Percentiles rank a stretch among this genome's conserved stretches.
Conservation (phyloP, 2,113 vertebrate genomes). For the Dascyllus trimaculatus region DNA sequence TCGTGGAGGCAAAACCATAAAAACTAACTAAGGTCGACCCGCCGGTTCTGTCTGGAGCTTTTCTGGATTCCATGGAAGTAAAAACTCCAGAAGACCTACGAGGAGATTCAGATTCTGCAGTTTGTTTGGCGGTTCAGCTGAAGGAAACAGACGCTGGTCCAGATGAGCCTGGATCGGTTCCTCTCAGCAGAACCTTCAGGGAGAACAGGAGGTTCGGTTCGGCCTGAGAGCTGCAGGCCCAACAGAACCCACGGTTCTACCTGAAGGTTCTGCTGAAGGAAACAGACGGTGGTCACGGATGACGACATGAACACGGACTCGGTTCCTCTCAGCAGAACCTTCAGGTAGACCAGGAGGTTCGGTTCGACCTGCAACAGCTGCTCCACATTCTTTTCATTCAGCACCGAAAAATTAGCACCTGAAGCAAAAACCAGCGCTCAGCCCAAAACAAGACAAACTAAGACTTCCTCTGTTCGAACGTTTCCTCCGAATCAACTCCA, state of each 20-base stretch:
- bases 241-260: too few species aligned
- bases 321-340: slow-evolving; percentile 43
- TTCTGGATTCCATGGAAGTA: background rate
- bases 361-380: slow-evolving; percentile 38
- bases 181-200: slow-evolving; percentile 48
- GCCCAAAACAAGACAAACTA: background rate
- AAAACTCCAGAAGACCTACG: background rate
- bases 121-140: too few species aligned
- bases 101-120: too few species aligned
- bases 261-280: background rate
- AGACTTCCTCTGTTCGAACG: too few species aligned
- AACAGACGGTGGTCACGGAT: slow-evolving; percentile 29
- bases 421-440: slow-evolving; percentile 20
- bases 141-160: slow-evolving; percentile 11
- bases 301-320: slow-evolving; percentile 29
- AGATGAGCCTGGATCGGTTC: slow-evolving; percentile 34
- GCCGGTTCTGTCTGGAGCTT: background rate
- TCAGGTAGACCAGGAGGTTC: slow-evolving; percentile 40
- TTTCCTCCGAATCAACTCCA: too few species aligned
- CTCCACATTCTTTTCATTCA: slow-evolving; percentile 37
- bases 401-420: slow-evolving; percentile 66
- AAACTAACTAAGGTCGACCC: too few species aligned
- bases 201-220: too few species aligned
- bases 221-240: too few species aligned
- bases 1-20: too few species aligned